These are phyloP conservation scores for Meriones unguiculatus DNA, from an alignment of 2,113 vertebrate species.

Conservation along the genomic window DNA sequence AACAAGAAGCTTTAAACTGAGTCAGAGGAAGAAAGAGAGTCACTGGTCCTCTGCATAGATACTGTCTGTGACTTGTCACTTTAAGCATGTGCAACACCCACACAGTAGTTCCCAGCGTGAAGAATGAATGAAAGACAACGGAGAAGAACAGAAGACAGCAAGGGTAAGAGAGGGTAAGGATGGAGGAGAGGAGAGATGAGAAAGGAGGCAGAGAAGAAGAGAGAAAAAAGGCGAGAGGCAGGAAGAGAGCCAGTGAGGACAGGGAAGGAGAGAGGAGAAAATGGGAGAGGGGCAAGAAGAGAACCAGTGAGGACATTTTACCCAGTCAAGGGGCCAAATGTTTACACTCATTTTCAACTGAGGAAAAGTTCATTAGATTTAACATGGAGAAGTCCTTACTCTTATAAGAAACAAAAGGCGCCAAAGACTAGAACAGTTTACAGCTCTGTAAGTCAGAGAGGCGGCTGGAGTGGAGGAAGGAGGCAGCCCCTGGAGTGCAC, in stretches of 20 bases:
- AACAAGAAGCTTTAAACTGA: background rate
- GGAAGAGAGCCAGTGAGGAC: fast-evolving
- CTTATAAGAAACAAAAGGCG: fast-evolving
- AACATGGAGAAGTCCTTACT: background rate
- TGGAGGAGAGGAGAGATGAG: background rate
- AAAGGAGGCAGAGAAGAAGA: background rate
- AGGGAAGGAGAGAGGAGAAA: background rate
- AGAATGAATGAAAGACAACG: too few relatives aligned
- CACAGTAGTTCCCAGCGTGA: background rate
- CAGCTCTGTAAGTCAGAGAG: background rate
- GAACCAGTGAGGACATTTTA: background rate
- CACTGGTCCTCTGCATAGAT: background rate
- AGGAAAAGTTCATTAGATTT: background rate
- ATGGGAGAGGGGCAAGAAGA: background rate
- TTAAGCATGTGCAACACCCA: fast-evolving
- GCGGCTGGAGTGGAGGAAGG: background rate
- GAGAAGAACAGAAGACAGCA: too few relatives aligned
- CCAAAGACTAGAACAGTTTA: background rate
- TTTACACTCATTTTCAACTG: background rate
- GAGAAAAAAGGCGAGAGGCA: background rate
- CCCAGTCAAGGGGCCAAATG: background rate
- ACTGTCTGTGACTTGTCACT: background rate
- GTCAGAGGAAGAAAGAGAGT: background rate
- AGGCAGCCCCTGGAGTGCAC: background rate
- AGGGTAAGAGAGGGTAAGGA: too few relatives aligned